phyloP scores from a whole-genome alignment of 2,888 invertebrate species.

The Mactromeris polynyma region DNA sequence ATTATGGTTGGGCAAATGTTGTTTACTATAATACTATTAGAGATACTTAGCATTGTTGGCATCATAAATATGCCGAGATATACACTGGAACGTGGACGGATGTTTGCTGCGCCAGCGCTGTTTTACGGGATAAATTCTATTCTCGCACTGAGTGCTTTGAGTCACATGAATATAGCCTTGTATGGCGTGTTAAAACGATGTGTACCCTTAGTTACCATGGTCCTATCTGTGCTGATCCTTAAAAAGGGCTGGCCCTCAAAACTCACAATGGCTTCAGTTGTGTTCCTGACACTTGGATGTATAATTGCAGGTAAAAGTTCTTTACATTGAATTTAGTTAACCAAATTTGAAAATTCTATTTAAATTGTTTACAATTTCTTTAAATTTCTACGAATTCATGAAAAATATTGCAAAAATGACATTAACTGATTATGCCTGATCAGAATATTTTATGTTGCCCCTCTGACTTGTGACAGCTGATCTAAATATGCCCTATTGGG shows the following conservation, averaged over 20 bases:
- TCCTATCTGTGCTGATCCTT: conserved; percentile 86
- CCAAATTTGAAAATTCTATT: too few species aligned
- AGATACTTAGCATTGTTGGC: conserved; percentile 82
- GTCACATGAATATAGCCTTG: conserved; percentile 89
- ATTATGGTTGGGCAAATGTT: conserved; percentile 88
- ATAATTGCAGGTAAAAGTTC: conserved; percentile 86
- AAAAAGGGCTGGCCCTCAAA: conserved; percentile 84
- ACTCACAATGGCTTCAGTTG: conserved; percentile 83
- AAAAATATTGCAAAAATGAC: too few species aligned
- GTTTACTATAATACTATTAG: conserved; percentile 86
- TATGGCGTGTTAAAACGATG: conserved; percentile 89
- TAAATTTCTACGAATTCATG: too few species aligned
- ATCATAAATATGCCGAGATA: conserved; percentile 85
- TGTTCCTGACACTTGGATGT: conserved; percentile 87
- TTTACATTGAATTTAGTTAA: too few species aligned
- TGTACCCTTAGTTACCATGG: conserved; percentile 87
- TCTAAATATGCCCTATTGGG: too few species aligned
- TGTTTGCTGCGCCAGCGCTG: conserved; percentile 88
- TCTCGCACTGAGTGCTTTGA: conserved; percentile 88
- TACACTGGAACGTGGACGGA: conserved; percentile 86
- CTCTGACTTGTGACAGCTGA: too few species aligned
- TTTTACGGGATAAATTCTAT: conserved; percentile 88
- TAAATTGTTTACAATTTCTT: too few species aligned
- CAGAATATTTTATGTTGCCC: too few species aligned
- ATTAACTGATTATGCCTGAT: too few species aligned